Evolutionary conservation across 2,797 vertebrate genomes (phyloP).

Genomic region (Poecilia gillii): DNA sequence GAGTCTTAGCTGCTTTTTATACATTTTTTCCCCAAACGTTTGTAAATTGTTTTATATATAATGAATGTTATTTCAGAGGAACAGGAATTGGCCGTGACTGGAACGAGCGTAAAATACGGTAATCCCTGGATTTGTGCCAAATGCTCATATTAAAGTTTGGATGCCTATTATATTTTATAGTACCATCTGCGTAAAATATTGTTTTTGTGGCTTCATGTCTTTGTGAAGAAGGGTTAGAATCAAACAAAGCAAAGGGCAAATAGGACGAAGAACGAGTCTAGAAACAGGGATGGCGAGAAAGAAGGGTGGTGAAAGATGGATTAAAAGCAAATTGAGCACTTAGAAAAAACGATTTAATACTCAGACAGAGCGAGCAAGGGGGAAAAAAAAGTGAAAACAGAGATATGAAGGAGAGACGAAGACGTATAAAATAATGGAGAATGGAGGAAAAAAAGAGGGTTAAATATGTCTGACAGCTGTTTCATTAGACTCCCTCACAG

Average conservation of each 20-base stretch:
- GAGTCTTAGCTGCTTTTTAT: neutral
- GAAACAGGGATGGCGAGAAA: neutral
- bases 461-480: conserved; percentile 82
- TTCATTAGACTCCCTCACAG: conserved; percentile 68
- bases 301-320: conserved; percentile 21
- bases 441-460: conserved; percentile 45
- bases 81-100: neutral
- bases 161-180: neutral
- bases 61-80: neutral
- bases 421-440: conserved; percentile 43
- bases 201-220: neutral
- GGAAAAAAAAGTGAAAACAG: conserved; percentile 15
- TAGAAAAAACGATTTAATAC: neutral
- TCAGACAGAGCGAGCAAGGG: conserved; percentile 17
- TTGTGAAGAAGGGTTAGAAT: neutral
- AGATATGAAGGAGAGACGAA: conserved; percentile 34
- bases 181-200: neutral
- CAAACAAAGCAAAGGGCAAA: conserved; percentile 22
- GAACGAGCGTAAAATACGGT: neutral
- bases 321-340: conserved; percentile 33
- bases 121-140: neutral
- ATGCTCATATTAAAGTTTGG: neutral
- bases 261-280: neutral
- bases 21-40: neutral
- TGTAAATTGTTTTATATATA: neutral